Evolutionary conservation across 2,113 vertebrate genomes (phyloP), one percentile per base, ranked within the genome.

Genomic region (Datnioides undecimradiatus): DNA sequence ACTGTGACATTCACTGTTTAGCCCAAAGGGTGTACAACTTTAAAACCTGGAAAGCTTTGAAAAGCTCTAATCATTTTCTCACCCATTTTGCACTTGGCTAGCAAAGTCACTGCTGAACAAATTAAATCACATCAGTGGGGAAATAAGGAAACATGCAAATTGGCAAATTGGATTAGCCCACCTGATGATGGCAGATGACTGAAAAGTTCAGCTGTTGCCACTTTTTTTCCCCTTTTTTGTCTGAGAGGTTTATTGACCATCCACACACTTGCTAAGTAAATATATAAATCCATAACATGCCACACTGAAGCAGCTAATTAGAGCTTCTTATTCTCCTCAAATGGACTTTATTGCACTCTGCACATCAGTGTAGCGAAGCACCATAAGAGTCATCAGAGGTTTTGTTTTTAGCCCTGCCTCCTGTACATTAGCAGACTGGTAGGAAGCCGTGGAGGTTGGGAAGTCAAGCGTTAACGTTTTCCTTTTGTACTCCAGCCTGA

Each of bases 91-190:
- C 54, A 52, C 64, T 74, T 74, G 36, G 27, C 33, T 13, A 36
- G 52, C 43, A 62, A 73, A 75, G 70, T 68, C 25, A 29, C 48
- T 8, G 13, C 29, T 60, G 69, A 79, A 64, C 60, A 81, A 81
- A 85, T 86, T 46, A 51, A 84, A 81, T 79, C 66, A 79, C 51
- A 70, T 87, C 72, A 72, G 69, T 17, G 16, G 38, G 65, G 69
- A 85, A 83, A 87, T 70, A 83, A 86, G 25, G 52, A 73, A 62
- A 55, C 74, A 79, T 79, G 45, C 43, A 74, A 74, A 81, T 79
- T 36, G 58, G 51, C 29, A 46, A 87, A 87, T 59, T 72, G 73
- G 79, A 80, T 87, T 48, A 78, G 68, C 40, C 29, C 75, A 89
- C 79, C 79, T 77, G 43, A 64, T 41, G 59, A 73, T 64, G n/a